Evolutionary conservation across 1,140 invertebrate species (phyloP).

Genomic region (Hydropsyche tenuis): DNA sequence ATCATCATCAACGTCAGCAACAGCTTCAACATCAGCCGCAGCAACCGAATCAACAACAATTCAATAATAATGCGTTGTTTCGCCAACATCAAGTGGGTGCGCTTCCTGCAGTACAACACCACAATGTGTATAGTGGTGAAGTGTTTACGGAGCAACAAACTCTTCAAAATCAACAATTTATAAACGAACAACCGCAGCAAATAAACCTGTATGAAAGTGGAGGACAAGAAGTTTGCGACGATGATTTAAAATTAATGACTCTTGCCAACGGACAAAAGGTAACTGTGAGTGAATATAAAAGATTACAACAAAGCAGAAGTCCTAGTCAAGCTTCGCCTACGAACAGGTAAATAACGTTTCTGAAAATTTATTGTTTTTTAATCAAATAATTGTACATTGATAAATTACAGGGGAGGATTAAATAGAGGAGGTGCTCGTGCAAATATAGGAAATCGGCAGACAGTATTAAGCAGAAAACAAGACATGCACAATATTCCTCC

Average conservation of each 20-base stretch:
- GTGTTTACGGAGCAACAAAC: slow-evolving; percentile 44
- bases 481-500: slow-evolving; percentile 8
- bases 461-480: not conserved
- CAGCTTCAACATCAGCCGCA: not conserved
- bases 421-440: slow-evolving; percentile 12
- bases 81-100: slow-evolving; percentile 32
- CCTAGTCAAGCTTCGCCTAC: slow-evolving; percentile 31
- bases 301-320: slow-evolving; percentile 53
- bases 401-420: not conserved
- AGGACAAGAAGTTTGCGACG: slow-evolving; percentile 50
- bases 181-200: slow-evolving; percentile 9
- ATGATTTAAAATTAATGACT: slow-evolving; percentile 57
- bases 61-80: slow-evolving; percentile 29
- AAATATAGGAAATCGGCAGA: slow-evolving; percentile 3
- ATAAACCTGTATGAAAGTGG: slow-evolving; percentile 17
- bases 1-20: slow-evolving; percentile 24
- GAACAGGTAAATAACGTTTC: slow-evolving; percentile 10
- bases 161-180: slow-evolving; percentile 33
- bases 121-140: slow-evolving; percentile 31
- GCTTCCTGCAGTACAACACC: slow-evolving; percentile 11
- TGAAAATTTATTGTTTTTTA: not conserved
- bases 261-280: slow-evolving; percentile 58
- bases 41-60: slow-evolving; percentile 30
- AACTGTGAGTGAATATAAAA: slow-evolving; percentile 57
- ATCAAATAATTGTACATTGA: not conserved